Evolutionary conservation across 2,888 invertebrate species (phyloP).

Genomic region (Scaptomyza parva): DNA sequence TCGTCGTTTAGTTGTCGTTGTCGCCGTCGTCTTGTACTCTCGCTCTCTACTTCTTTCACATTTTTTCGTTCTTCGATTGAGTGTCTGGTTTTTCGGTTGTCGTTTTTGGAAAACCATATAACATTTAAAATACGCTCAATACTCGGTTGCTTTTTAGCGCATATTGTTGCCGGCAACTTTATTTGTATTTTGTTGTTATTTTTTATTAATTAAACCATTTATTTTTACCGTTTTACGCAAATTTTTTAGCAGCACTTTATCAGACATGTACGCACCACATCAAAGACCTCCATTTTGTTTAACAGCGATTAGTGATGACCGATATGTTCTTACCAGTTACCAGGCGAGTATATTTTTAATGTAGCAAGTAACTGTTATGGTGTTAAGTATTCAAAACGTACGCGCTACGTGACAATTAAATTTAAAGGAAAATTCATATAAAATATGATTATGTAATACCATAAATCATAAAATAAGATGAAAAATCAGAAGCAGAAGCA

Average conservation of each 20-base stretch:
- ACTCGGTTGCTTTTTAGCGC: slow-evolving; percentile 52
- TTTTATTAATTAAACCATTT: slow-evolving; percentile 77
- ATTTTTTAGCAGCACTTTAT: slow-evolving; percentile 82
- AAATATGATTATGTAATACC: not conserved
- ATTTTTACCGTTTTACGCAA: slow-evolving; percentile 83
- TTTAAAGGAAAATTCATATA: not conserved
- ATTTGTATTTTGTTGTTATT: slow-evolving; percentile 59
- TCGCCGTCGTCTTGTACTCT: slow-evolving; percentile 60
- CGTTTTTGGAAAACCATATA: slow-evolving; percentile 79
- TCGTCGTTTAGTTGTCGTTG: slow-evolving; percentile 73
- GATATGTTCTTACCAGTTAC: slow-evolving; percentile 28
- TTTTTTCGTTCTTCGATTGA: slow-evolving; percentile 69
- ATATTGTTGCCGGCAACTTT: slow-evolving; percentile 64
- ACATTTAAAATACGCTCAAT: slow-evolving; percentile 68
- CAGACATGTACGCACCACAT: slow-evolving; percentile 85
- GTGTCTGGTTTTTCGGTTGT: slow-evolving; percentile 66
- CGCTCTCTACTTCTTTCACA: slow-evolving; percentile 79
- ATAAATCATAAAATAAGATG: not conserved
- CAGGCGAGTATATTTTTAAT: slow-evolving; percentile 1
- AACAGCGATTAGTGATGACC: slow-evolving; percentile 56
- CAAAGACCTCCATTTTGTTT: slow-evolving; percentile 86
- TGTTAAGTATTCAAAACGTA: not conserved
- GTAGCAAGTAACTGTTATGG: slow-evolving; percentile 41
- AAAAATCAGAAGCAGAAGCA: not conserved
- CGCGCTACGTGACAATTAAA: not conserved